A percentile compares a stretch with the other conserved stretches of the same genome.
Evolutionary conservation across 1,140 invertebrate species (phyloP).

Genomic region (Samia ricini): DNA sequence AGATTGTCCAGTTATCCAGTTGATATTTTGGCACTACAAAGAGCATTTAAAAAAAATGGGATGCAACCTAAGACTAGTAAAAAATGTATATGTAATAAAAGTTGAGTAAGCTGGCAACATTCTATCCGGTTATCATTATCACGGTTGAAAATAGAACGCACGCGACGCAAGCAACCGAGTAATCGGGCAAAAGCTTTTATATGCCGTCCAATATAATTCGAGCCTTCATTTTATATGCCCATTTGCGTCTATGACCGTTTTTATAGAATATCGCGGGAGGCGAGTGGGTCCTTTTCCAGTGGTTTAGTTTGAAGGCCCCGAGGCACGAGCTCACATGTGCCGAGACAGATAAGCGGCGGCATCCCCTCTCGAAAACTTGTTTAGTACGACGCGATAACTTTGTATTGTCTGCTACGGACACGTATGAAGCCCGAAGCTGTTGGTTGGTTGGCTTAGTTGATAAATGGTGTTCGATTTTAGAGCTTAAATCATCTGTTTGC

Average conservation of each 20-base stretch:
- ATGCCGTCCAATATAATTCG: conserved; percentile 43
- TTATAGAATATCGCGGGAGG: conserved; percentile 45
- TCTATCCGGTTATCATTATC: conserved; percentile 62
- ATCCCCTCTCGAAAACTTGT: conserved; percentile 69
- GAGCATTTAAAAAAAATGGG: no score
- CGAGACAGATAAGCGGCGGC: conserved; percentile 64
- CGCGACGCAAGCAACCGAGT: conserved; percentile 54
- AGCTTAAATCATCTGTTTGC: background rate
- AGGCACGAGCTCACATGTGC: conserved; percentile 64
- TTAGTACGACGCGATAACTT: conserved; percentile 59
- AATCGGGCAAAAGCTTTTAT: conserved; percentile 67
- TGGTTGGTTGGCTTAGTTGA: background rate
- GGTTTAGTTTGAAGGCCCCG: conserved; percentile 53
- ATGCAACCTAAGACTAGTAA: no score
- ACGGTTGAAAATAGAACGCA: conserved; percentile 70
- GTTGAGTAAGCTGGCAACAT: conserved; percentile 4
- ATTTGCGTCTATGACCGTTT: conserved; percentile 54
- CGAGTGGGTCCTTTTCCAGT: conserved; percentile 41
- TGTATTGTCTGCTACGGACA: conserved; percentile 56
- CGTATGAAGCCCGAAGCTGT: conserved; percentile 10
- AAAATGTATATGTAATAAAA: no score
- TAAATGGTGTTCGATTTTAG: background rate
- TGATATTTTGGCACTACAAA: no score
- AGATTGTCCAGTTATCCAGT: no score
- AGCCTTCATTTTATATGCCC: conserved; percentile 45